Conservation (phyloP, 1,140 invertebrate species). For the Drosophila kanapiae region DNA sequence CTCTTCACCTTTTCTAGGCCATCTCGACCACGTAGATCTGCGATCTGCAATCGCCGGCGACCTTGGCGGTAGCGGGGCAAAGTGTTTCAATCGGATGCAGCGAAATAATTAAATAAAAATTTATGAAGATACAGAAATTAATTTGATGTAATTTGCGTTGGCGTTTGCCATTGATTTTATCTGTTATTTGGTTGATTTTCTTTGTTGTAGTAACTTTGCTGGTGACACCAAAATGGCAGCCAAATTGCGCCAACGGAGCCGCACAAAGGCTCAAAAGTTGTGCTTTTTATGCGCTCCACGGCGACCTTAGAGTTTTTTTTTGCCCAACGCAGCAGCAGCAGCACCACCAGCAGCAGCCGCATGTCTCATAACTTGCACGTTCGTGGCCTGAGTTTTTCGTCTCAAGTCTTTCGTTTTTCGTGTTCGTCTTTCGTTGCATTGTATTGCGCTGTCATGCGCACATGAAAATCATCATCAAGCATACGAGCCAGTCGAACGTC, state of each 20-base stretch:
- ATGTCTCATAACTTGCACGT: constrained; percentile 74
- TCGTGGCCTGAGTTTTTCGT: constrained; percentile 79
- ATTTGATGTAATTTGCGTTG: constrained; percentile 80
- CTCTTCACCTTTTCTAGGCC: constrained; percentile 59
- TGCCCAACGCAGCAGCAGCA: constrained; percentile 41
- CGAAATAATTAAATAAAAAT: constrained; percentile 64
- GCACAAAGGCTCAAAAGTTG: constrained; percentile 66
- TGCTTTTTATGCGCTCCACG: constrained; percentile 62
- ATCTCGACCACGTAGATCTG: constrained; percentile 55
- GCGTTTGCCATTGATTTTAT: constrained; percentile 73
- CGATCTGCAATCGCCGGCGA: constrained; percentile 20
- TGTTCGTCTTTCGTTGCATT: constrained; percentile 61
- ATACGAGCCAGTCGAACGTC: constrained; percentile 7
- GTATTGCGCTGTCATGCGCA: constrained; percentile 81
- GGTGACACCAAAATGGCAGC: constrained; percentile 77
- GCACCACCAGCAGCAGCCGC: constrained; percentile 32
- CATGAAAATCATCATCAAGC: constrained; percentile 72
- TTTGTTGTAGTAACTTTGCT: constrained; percentile 20
- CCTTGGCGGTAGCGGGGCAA: constrained; percentile 53
- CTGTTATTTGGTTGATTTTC: constrained; percentile 22
- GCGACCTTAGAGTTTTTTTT: constrained; percentile 69
- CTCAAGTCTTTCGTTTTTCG: constrained; percentile 23
- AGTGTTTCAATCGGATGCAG: constrained; percentile 80
- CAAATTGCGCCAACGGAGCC: constrained; percentile 69
- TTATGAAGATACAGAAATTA: constrained; percentile 75